phyloP scores from a whole-genome alignment of 2,888 invertebrate genomes.

The Drosophila testacea region DNA sequence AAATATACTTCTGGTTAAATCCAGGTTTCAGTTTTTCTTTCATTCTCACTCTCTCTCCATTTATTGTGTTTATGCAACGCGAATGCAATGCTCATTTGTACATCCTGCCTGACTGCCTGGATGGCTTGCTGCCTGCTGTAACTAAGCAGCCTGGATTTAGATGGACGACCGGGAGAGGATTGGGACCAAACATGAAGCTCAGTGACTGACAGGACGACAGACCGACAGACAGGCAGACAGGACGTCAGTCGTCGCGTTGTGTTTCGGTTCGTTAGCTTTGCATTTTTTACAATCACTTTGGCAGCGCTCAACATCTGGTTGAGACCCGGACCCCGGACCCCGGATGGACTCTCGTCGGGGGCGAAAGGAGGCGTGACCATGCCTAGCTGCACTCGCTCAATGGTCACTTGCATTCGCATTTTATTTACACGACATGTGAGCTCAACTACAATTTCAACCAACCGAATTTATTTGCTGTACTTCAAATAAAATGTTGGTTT shows the following conservation, averaged over 20 bases:
- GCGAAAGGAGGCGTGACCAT: slow-evolving; percentile 22
- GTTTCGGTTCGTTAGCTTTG: slow-evolving; percentile 80
- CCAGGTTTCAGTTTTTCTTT: slow-evolving; percentile 4
- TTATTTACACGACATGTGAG: slow-evolving; percentile 79
- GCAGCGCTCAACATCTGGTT: slow-evolving; percentile 48
- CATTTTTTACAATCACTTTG: slow-evolving; percentile 80
- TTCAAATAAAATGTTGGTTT: slow-evolving; percentile 74
- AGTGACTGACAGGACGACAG: slow-evolving; percentile 36
- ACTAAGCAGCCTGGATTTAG: slow-evolving; percentile 39
- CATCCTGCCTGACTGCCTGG: slow-evolving; percentile 10
- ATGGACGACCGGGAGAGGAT: slow-evolving; percentile 15
- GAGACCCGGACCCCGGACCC: background rate
- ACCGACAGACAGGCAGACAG: slow-evolving; percentile 32
- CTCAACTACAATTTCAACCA: slow-evolving; percentile 64
- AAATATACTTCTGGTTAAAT: slow-evolving; percentile 18
- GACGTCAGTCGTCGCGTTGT: slow-evolving; percentile 74
- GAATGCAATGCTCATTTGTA: slow-evolving; percentile 59
- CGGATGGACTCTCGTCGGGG: background rate
- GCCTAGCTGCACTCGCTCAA: slow-evolving; percentile 56
- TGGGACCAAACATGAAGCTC: background rate
- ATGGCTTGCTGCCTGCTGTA: slow-evolving; percentile 25
- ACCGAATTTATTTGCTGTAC: slow-evolving; percentile 73
- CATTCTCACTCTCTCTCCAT: slow-evolving; percentile 5
- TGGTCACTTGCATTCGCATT: slow-evolving; percentile 75
- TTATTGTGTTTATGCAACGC: slow-evolving; percentile 59